Percentiles rank a stretch among this genome's conserved stretches.
phyloP scores from a whole-genome alignment of 2,113 vertebrate genomes.

The Pipa parva region DNA sequence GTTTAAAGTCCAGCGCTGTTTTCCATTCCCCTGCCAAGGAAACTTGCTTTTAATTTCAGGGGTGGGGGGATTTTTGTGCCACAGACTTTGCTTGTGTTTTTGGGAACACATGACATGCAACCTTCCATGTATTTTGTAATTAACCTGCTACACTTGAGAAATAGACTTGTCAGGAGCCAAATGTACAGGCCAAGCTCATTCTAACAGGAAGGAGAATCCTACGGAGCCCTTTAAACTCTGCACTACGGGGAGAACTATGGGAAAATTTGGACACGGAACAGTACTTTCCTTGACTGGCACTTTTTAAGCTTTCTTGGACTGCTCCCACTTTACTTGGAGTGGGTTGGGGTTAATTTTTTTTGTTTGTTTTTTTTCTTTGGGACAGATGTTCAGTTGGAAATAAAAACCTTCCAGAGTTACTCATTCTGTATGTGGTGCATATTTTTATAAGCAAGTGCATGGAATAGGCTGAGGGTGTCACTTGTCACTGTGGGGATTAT shows the following conservation, averaged over 20 bases:
- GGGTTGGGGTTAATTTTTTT: not conserved
- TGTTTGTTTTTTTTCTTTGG: not conserved
- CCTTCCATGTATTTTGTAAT: conserved; percentile 12
- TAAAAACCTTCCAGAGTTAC: conserved; percentile 27
- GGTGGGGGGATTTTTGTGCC: conserved; percentile 3
- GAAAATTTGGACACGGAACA: not conserved
- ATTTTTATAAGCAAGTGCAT: not conserved
- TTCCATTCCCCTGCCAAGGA: conserved; percentile 5
- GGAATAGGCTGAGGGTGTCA: too few species aligned
- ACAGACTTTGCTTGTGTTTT: conserved; percentile 15
- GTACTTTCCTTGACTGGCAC: conserved; percentile 25
- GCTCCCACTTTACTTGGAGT: conserved; percentile 8
- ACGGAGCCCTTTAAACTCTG: conserved; percentile 1
- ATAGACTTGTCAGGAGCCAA: conserved; percentile 23
- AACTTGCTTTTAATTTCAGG: not conserved
- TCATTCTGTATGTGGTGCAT: conserved; percentile 18
- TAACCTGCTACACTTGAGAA: conserved; percentile 33
- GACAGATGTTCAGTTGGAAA: conserved; percentile 22
- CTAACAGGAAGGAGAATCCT: not conserved
- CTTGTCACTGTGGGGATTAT: too few species aligned
- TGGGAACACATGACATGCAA: not conserved
- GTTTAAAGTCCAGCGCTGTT: not conserved
- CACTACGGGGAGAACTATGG: conserved; percentile 20
- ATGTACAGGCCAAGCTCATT: conserved; percentile 15
- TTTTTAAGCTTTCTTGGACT: conserved; percentile 24